A percentile compares a stretch with the other conserved stretches of the same genome.
phyloP scores from a whole-genome alignment of 2,888 invertebrate species.

The Netelia virgata region DNA sequence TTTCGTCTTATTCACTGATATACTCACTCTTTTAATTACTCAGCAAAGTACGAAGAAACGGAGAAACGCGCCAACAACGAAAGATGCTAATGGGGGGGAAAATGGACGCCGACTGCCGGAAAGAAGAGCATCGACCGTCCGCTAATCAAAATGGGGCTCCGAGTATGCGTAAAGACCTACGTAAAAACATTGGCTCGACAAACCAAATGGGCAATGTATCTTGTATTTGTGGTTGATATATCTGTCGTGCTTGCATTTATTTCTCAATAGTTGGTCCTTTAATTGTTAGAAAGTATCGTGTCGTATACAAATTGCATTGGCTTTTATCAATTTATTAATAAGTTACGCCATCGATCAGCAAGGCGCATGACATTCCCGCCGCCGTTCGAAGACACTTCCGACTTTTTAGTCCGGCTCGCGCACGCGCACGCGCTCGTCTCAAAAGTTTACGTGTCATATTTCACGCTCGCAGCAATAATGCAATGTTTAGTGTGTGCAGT shows the following conservation, averaged over 20 bases:
- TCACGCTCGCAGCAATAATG: neutral
- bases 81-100: slow-evolving; percentile 76
- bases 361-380: slow-evolving; percentile 35
- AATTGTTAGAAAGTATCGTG: too few relatives aligned
- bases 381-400: slow-evolving; percentile 24
- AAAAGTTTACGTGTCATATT: neutral
- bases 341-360: neutral
- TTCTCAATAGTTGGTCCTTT: neutral
- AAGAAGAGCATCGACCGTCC: slow-evolving; percentile 81
- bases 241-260: neutral
- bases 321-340: neutral
- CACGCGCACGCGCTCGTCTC: neutral
- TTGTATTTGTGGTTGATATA: neutral
- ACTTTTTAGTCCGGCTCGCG: slow-evolving; percentile 32
- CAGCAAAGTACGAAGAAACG: slow-evolving; percentile 67
- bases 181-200: slow-evolving; percentile 50
- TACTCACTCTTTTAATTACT: slow-evolving; percentile 73
- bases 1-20: slow-evolving; percentile 21
- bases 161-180: slow-evolving; percentile 8
- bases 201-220: neutral
- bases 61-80: slow-evolving; percentile 74
- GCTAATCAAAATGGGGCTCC: slow-evolving; percentile 62
- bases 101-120: slow-evolving; percentile 83
- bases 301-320: too few relatives aligned
- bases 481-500: neutral